phyloP scores from a whole-genome alignment of 2,797 vertebrate genomes.

The Chiroxiphia lanceolata region DNA sequence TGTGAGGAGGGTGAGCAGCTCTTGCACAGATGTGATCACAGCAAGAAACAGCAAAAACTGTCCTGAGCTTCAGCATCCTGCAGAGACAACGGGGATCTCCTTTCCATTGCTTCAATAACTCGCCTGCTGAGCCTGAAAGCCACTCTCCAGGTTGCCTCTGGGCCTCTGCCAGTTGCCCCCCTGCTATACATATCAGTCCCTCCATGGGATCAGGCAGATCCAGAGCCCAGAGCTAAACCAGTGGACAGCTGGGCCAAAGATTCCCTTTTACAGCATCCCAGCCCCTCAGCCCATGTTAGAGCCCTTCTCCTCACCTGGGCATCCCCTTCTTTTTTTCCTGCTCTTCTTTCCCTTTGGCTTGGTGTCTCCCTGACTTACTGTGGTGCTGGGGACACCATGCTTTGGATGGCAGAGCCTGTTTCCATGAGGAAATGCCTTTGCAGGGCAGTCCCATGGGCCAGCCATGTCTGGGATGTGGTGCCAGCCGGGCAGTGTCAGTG shows the following conservation, averaged over 20 bases:
- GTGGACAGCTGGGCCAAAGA: background rate
- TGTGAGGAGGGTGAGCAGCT: background rate
- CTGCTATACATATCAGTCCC: background rate
- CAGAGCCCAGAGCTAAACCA: background rate
- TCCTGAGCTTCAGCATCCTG: background rate
- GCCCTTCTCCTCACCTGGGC: background rate
- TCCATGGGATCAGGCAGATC: background rate
- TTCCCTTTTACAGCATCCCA: background rate
- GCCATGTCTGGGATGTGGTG: background rate
- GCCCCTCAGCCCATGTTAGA: background rate
- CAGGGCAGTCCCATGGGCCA: background rate
- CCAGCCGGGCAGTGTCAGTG: background rate
- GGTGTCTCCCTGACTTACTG: background rate
- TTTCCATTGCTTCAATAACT: background rate
- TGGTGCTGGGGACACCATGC: accelerated
- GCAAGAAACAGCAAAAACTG: background rate
- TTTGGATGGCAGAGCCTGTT: background rate
- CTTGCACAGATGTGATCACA: background rate
- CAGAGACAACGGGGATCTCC: background rate
- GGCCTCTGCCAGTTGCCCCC: background rate
- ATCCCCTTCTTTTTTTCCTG: background rate
- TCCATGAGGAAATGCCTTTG: background rate
- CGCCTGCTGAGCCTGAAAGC: background rate
- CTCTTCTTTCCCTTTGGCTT: background rate
- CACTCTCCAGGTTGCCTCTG: background rate